Base-by-base conservation (phyloP, 2,888 invertebrate genomes). In the Monochamus alternatus region DNA sequence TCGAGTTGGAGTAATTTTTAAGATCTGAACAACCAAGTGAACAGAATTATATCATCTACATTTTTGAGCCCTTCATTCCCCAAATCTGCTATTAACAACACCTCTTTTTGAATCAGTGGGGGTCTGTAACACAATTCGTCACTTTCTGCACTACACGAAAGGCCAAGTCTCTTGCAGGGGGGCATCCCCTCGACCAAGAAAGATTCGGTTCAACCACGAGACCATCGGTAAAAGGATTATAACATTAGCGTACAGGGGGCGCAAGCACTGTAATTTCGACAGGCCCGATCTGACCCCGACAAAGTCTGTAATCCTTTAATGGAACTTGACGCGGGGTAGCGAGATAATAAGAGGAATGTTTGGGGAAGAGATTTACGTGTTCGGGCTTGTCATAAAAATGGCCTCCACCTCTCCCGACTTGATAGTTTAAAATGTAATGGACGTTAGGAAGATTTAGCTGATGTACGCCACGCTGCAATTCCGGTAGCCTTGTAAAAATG, bases 221-320 rank as follows among this genome's bases (percentile, higher is more conserved):
- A 22, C 63, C 73, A 68, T 72, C 71, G 68, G 75, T 76, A 80
- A 81, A 78, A 80, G 74, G 81, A 81, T 81, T 80, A 80, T 76
- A 80, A 81, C 80, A 81, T 81, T 81, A 79, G 76, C 67, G 73
- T 47, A 75, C 68, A 73, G 78, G 77, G 78, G 78, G 76, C 73
- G 69, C 78, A 68, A 70, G 71, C 74, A 74, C 76, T 78, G 81
- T 81, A 80, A 83, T 82, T 81, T 79, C 80, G 80, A 83, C 80
- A 81, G 79, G 80, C 80, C 78, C 67, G 78, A 78, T 77, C 69
- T 73, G 68, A 68, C 66, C 66, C 75, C 66, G 81, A 80, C 78
- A 75, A 80, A 76, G 80, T 78, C 81, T 80, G 80, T 81, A 81
- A 81, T 81, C 81, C 81, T 81, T 81, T 80, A 81, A 81, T 81